Conservation (phyloP, 2,888 invertebrate species). For the Drosophila bunnanda region DNA sequence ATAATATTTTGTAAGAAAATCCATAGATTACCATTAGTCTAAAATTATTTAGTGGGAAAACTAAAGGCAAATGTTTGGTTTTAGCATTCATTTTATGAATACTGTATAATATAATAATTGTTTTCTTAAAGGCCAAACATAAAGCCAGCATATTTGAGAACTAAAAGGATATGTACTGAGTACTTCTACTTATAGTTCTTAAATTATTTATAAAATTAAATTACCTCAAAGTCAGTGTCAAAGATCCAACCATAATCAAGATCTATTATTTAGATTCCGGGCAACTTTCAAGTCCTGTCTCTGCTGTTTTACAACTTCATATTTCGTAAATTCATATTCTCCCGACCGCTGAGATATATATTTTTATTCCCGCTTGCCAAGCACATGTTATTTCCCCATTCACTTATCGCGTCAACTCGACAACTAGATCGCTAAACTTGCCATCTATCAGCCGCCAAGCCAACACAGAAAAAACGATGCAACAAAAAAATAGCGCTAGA, state of each 20-base stretch:
- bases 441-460: slow-evolving; percentile 16
- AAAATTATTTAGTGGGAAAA: not conserved
- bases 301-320: not conserved
- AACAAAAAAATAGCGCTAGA: not conserved
- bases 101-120: not conserved
- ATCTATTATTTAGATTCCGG: not conserved
- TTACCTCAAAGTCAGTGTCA: not conserved
- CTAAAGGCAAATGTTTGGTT: not conserved
- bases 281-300: not conserved
- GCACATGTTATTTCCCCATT: slow-evolving; percentile 6
- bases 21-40: no score
- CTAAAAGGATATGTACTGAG: no score
- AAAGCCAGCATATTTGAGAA: rapidly evolving
- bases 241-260: not conserved
- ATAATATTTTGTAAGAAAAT: no score
- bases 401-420: slow-evolving; percentile 11
- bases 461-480: not conserved
- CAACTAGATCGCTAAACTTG: slow-evolving; percentile 35
- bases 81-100: not conserved
- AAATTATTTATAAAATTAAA: not conserved
- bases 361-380: not conserved
- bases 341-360: not conserved
- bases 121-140: no score
- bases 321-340: not conserved
- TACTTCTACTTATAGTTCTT: not conserved